Evolutionary conservation across 2,888 invertebrate genomes (phyloP), one percentile per base, ranked within the genome.

Genomic region (Tortricodes alternella): DNA sequence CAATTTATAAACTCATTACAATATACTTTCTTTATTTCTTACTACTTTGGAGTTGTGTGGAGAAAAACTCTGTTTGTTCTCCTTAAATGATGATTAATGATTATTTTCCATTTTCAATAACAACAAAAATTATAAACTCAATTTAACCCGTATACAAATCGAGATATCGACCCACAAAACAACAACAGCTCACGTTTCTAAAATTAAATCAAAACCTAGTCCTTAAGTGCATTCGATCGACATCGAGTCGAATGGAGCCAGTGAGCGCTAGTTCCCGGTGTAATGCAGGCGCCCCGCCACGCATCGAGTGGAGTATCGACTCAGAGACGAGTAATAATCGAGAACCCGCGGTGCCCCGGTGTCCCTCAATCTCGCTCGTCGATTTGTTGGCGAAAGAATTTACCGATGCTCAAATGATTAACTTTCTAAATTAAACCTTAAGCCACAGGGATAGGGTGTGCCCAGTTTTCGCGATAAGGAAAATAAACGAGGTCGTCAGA

Each of bases 261-360:
- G 71, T 70, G 68, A 73, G 67, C 65, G 61, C 67, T 49, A 63
- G 59, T 60, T 62, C 66, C 71, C 61, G 75, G 79, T 78, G 73
- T 82, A 80, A 80, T 84, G 76, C 78, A 72, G 78, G 78, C 71
- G 79, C 80, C 78, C 85, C 74, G 78, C 80, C 74, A 77, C 78
- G 83, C 83, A 85, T 80, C 83, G 83, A 86, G 84, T 80, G 81
- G 78, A 75, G 82, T 83, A 85, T 85, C 86, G 53, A 41, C 19
- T 55, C 46, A 78, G 78, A 46, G 53, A 52, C 53, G 46, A 53
- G 46, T 41, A 53, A 52, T 58, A 39, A 39, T 58, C 52, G 52
- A 41, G 44, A 35, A 46, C 48, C 19, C 39, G 38, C 27, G 39
- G 24, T 48, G 41, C 44, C 57, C 23, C 46, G 27, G 29, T 29